Percentiles rank a stretch among this genome's conserved stretches.
phyloP scores from a whole-genome alignment of 2,888 invertebrate genomes.

The Yponomeuta sedellus region DNA sequence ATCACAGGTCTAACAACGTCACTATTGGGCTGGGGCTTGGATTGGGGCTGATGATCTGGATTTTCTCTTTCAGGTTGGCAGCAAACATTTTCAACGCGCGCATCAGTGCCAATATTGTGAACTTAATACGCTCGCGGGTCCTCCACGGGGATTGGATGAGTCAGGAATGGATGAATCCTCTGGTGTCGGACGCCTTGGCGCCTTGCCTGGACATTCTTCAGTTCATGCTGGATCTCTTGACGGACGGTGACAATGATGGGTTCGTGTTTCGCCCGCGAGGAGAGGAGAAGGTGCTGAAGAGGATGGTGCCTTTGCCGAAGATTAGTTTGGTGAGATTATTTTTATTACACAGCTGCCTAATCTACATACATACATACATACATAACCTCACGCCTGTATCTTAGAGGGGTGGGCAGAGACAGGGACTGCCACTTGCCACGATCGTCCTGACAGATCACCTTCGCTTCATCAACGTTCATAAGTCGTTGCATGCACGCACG shows the following conservation, averaged over 20 bases:
- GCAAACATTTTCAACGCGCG: background rate
- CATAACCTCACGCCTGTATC: no score
- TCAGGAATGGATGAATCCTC: background rate
- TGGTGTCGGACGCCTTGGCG: background rate
- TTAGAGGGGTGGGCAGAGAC: no score
- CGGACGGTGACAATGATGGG: background rate
- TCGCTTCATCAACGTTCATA: no score
- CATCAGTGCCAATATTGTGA: background rate
- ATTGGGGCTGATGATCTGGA: background rate
- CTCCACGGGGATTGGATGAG: background rate
- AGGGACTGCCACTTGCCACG: no score
- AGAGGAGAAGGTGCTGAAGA: background rate
- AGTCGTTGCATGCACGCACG: no score
- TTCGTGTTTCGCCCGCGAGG: background rate
- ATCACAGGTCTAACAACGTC: no score
- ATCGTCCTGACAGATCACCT: no score
- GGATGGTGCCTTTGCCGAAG: background rate
- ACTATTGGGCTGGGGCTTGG: no score
- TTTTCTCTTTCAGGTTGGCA: background rate
- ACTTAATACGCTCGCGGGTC: background rate
- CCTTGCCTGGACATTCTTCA: background rate
- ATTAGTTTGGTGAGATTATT: background rate
- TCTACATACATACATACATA: no score
- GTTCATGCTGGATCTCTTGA: background rate
- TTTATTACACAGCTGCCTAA: no score